Evolutionary conservation across 2,888 invertebrate genomes (phyloP).

Genomic region (Limnephilus rhombicus): DNA sequence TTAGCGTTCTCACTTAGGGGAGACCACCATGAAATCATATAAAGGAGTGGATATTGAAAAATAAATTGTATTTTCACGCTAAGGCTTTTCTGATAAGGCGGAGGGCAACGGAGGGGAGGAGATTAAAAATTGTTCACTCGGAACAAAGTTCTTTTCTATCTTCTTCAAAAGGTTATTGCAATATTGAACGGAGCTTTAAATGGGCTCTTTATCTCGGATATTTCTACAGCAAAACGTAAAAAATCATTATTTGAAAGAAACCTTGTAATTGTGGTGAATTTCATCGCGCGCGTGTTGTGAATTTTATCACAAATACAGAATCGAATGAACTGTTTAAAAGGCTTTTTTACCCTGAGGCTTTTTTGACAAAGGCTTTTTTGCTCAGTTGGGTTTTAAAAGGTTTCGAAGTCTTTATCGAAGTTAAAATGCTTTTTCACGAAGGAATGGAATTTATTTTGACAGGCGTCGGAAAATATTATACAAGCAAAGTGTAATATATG

Average conservation of each 20-base stretch:
- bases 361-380: neutral
- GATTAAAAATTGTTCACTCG: constrained; percentile 42
- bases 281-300: neutral
- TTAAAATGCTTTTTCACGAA: neutral
- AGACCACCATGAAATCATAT: constrained; percentile 35
- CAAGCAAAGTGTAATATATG: constrained; percentile 15
- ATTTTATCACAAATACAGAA: neutral
- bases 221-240: neutral
- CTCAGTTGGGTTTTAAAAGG: neutral
- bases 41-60: constrained; percentile 40
- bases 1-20: constrained; percentile 12
- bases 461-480: neutral
- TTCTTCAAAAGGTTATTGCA: constrained; percentile 2
- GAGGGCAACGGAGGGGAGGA: constrained; percentile 18
- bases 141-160: constrained; percentile 27
- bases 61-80: constrained; percentile 48
- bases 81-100: constrained; percentile 28
- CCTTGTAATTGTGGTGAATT: neutral
- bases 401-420: neutral
- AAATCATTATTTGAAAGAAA: neutral
- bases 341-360: neutral
- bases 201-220: neutral
- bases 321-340: neutral
- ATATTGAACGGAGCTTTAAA: constrained; percentile 1
- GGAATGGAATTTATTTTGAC: neutral